phyloP scores from a whole-genome alignment of 2,797 vertebrate genomes.

The Gymnothorax javanicus region DNA sequence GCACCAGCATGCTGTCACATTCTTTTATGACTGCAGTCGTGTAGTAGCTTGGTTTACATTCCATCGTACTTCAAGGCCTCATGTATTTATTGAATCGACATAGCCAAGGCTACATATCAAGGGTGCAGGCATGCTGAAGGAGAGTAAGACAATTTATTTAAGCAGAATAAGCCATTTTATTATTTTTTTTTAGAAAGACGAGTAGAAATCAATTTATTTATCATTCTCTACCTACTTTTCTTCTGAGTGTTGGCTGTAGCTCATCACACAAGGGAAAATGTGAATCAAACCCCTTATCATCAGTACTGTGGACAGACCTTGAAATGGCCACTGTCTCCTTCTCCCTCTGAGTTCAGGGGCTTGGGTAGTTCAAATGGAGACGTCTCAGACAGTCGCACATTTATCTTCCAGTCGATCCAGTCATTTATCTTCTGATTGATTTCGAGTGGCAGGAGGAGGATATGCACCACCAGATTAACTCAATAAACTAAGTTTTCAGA shows the following conservation, averaged over 20 bases:
- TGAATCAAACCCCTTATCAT: background rate
- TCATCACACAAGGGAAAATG: background rate
- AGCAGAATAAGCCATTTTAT: no score
- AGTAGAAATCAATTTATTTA: background rate
- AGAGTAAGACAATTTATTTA: background rate
- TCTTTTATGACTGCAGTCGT: background rate
- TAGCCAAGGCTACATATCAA: background rate
- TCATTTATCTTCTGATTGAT: background rate
- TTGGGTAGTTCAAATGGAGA: background rate
- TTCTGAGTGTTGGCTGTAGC: background rate
- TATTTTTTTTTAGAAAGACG: background rate
- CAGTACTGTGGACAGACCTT: background rate
- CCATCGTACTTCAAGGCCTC: background rate
- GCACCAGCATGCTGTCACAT: background rate
- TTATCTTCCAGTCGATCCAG: background rate
- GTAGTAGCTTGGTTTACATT: conserved; percentile 1
- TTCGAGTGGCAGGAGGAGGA: background rate
- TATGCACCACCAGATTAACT: background rate
- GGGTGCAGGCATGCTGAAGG: background rate
- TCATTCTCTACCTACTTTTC: background rate
- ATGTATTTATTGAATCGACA: background rate
- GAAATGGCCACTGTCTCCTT: background rate
- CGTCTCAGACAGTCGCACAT: background rate
- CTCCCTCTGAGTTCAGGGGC: background rate
- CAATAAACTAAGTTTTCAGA: background rate